Evolutionary conservation across 1,140 invertebrate genomes (phyloP).

Genomic region (Lutraria rhynchaena): DNA sequence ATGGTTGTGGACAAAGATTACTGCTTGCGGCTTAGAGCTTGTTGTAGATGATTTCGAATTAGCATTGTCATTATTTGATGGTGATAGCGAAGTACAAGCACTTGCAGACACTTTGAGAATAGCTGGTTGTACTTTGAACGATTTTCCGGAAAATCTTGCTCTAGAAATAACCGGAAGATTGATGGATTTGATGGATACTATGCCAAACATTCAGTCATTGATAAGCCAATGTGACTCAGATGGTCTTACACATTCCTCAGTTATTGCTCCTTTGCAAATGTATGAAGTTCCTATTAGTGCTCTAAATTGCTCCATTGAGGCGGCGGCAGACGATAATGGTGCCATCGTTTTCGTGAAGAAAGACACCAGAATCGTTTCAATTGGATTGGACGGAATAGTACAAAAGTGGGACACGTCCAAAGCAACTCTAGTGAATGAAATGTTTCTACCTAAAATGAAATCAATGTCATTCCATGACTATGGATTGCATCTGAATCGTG

Average conservation of each 20-base stretch:
- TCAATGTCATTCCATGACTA: constrained; percentile 15
- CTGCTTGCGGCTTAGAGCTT: constrained; percentile 64
- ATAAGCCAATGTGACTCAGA: constrained; percentile 83
- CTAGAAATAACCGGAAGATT: constrained; percentile 73
- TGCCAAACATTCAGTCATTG: constrained; percentile 64
- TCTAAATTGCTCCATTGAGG: constrained; percentile 45
- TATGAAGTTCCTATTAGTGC: constrained; percentile 65
- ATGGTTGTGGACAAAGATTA: constrained; percentile 70
- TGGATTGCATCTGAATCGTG: constrained; percentile 16
- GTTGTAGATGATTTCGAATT: constrained; percentile 67
- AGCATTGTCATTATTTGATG: constrained; percentile 70
- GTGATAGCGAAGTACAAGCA: constrained; percentile 83
- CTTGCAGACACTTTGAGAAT: constrained; percentile 71
- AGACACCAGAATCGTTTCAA: constrained; percentile 15
- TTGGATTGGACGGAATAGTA: constrained; percentile 24
- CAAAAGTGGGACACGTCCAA: constrained; percentile 19
- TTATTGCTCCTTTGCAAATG: constrained; percentile 86
- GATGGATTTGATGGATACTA: constrained; percentile 68
- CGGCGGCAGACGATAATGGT: constrained; percentile 32
- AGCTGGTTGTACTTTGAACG: constrained; percentile 64
- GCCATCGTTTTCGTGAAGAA: constrained; percentile 20
- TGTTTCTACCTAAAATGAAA: constrained; percentile 26
- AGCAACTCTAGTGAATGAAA: constrained; percentile 23
- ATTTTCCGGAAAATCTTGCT: constrained; percentile 67
- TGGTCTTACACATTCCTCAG: constrained; percentile 85